Conservation (phyloP, 2,888 invertebrate species). For the Odontocolon sp. region DNA sequence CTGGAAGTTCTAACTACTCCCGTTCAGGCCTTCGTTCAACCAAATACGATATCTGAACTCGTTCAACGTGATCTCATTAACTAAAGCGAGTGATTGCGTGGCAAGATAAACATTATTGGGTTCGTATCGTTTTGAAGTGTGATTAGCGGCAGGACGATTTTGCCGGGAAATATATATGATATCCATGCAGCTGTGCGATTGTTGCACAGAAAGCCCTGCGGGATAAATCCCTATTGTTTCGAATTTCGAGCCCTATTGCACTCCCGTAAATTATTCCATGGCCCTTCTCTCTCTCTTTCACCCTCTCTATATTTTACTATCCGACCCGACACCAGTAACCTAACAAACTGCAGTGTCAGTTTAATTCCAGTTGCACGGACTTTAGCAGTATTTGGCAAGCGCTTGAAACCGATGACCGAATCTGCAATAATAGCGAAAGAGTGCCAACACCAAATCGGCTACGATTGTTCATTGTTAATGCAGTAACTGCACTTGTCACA, state of each 20-base stretch:
- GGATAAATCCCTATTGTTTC: slow-evolving; percentile 39
- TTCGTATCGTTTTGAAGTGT: neutral
- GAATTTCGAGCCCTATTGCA: slow-evolving; percentile 23
- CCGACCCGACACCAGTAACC: slow-evolving; percentile 8
- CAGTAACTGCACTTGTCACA: neutral
- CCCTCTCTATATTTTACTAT: slow-evolving; percentile 19
- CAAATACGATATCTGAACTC: neutral
- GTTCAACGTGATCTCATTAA: neutral
- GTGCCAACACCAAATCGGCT: neutral
- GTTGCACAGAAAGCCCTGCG: slow-evolving; percentile 6
- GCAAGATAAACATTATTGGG: neutral
- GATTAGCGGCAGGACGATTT: neutral
- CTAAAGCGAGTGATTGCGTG: neutral
- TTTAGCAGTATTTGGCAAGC: slow-evolving; percentile 32
- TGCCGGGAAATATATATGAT: neutral
- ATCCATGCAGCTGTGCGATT: neutral
- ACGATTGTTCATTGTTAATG: slow-evolving; percentile 29
- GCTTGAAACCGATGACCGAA: slow-evolving; percentile 15
- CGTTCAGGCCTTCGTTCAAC: too few species aligned
- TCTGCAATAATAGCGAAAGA: slow-evolving; percentile 3
- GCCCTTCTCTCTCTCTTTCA: slow-evolving; percentile 10
- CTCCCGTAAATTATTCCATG: slow-evolving; percentile 50
- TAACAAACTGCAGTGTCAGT: slow-evolving; percentile 24
- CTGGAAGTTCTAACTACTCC: too few species aligned
- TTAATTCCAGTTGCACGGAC: slow-evolving; percentile 5